Percentiles rank a stretch among this genome's conserved stretches.
These are phyloP conservation scores for Gambusia affinis DNA, from an alignment of 2,113 vertebrate species.

Conservation along the genomic window DNA sequence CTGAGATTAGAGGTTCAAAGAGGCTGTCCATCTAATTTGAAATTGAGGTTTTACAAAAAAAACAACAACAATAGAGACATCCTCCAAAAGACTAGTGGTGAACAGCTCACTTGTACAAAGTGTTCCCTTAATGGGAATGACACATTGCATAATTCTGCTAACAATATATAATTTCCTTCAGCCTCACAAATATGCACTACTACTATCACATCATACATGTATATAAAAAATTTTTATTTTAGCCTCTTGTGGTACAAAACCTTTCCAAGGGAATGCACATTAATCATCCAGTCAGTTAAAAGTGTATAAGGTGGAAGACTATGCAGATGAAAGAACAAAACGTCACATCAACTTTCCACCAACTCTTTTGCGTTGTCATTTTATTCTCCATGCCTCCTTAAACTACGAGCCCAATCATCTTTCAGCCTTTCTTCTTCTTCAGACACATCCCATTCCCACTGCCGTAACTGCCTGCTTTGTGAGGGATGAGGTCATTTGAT, in stretches of 20 bases:
- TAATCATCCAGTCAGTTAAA: slow-evolving; percentile 25
- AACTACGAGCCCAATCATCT: slow-evolving; percentile 24
- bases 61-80: no score
- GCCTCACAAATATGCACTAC: neutral
- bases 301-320: neutral
- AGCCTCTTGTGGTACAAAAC: neutral
- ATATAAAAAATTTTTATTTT: no score
- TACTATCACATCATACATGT: neutral
- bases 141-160: no score
- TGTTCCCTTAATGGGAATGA: no score
- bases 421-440: slow-evolving; percentile 24
- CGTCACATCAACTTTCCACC: neutral
- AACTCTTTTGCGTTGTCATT: slow-evolving; percentile 3
- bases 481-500: slow-evolving; percentile 77
- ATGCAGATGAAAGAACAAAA: slow-evolving; percentile 12
- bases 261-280: neutral
- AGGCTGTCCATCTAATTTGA: no score
- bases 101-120: no score
- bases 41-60: no score
- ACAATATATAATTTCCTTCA: no score
- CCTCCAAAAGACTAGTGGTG: no score
- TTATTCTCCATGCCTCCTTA: neutral
- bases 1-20: no score
- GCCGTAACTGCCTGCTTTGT: slow-evolving; percentile 71
- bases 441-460: slow-evolving; percentile 37